These are phyloP conservation scores for Amphipyra tragopoginis DNA, from an alignment of 2,888 invertebrate species.

Conservation along the genomic window DNA sequence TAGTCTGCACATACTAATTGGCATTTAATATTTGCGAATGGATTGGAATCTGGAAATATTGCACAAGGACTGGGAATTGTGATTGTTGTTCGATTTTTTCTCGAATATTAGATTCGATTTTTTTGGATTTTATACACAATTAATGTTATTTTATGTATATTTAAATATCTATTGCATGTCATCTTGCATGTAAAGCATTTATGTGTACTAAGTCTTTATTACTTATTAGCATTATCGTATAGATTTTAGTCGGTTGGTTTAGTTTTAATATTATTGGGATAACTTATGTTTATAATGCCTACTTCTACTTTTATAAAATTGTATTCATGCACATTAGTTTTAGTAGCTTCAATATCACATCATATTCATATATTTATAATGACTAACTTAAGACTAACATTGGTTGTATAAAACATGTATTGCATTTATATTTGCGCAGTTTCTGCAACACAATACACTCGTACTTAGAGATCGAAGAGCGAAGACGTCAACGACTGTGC, in stretches of 20 bases:
- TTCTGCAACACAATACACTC: constrained; percentile 88
- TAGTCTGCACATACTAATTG: constrained; percentile 89
- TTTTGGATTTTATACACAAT: constrained; percentile 51
- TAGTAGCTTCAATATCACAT: constrained; percentile 42
- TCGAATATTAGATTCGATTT: constrained; percentile 61
- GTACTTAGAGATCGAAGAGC: constrained; percentile 86
- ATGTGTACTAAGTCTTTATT: constrained; percentile 24
- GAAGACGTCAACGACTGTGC: constrained; percentile 79
- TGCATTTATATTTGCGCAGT: constrained; percentile 83
- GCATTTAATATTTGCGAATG: constrained; percentile 79
- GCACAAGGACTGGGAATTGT: constrained; percentile 68
- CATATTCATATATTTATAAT: constrained; percentile 36
- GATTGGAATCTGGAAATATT: constrained; percentile 68
- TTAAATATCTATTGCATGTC: constrained; percentile 54
- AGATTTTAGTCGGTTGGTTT: constrained; percentile 28
- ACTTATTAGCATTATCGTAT: constrained; percentile 30
- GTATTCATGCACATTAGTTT: constrained; percentile 48
- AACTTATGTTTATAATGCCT: constrained; percentile 13
- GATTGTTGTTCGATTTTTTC: constrained; percentile 58
- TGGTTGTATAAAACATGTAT: constrained; percentile 61
- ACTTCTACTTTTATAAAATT: constrained; percentile 17
- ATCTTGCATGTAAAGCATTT: constrained; percentile 38
- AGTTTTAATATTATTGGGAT: constrained; percentile 11
- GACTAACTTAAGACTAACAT: constrained; percentile 63
- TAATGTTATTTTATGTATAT: constrained; percentile 55